Base-by-base conservation (phyloP, 2,113 vertebrate species). In the Reinhardtius hippoglossoides region DNA sequence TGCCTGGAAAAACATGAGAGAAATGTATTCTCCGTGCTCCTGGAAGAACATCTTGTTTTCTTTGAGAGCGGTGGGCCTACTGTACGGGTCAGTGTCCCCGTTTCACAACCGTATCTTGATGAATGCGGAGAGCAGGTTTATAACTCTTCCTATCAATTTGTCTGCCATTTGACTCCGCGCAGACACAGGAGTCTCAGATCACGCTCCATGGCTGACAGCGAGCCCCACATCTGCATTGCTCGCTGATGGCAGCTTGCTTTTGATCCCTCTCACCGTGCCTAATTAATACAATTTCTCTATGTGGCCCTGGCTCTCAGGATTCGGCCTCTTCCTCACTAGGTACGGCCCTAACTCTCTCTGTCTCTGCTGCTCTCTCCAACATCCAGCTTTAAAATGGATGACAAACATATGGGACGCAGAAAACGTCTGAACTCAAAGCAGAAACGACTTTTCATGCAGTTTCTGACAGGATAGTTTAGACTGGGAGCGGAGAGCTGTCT, bases 271-370 rank as follows among this genome's bases (percentile, higher is more conserved):
- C 54, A 59, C 88, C 27, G 65, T 57, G 73, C 79, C 89, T 91
- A 88, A 93, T 92, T 89, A 92, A 88, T 82, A 76, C 63, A 50
- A 44, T 85, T 77, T 84, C 81, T 84, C 81, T 72, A 61, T 71
- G 85, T 82, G 74, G 63, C 71, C n/a, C 72, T 16, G 50, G 56
- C 67, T 80, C 72, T 48, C 71, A 80, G 72, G 77, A 81, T 79
- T 35, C 74, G 74, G 31, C 55, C 48, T 85, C 67, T 86, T 54
- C 50, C 2, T 83, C 74, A 79, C 42, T 77, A 88, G 81, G 66
- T 75, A 35, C 18, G 8, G 31, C 59, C 31, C 18, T 27, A n/a
- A 67, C 76, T 77, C 60, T 83, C 18, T 62, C 59, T 37, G 27
- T 4, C 31, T 7, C 31, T 31, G 6, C 6, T 31, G 31, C 37